Percentiles rank a stretch among this genome's conserved stretches.
These are phyloP conservation scores for Sebastes schlegelii DNA, from an alignment of 2,113 vertebrate species.

Conservation along the genomic window DNA sequence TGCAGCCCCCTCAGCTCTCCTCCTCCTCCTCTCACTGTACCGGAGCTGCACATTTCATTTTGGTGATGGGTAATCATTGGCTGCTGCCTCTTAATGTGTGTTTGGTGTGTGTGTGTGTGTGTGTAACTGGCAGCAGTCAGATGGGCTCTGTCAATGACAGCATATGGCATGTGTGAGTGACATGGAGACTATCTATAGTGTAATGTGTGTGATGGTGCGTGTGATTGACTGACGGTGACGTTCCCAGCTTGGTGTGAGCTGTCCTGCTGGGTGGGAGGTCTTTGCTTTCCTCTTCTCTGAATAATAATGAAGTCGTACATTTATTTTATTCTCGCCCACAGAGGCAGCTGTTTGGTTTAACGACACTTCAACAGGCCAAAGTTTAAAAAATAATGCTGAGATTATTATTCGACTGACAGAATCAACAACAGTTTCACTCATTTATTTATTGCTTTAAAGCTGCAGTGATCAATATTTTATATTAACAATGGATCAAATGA, in stretches of 20 bases:
- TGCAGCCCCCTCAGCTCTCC: constrained; percentile 16
- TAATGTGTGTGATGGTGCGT: constrained; percentile 27
- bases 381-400: background rate
- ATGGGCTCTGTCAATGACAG: constrained; percentile 55
- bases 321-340: background rate
- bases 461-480: background rate
- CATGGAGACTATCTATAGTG: constrained; percentile 43
- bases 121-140: constrained; percentile 52
- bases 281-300: background rate
- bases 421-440: background rate
- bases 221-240: constrained; percentile 44
- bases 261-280: constrained; percentile 13
- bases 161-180: constrained; percentile 63
- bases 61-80: constrained; percentile 15
- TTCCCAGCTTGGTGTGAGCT: constrained; percentile 27
- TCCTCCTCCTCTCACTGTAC: constrained; percentile 21
- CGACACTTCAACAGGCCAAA: background rate
- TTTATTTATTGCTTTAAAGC: background rate
- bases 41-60: constrained; percentile 8
- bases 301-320: constrained; percentile 8
- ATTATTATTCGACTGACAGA: background rate
- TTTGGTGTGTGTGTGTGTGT: constrained; percentile 2
- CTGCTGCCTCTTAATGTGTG: background rate
- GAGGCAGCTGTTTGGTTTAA: background rate
- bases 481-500: background rate